phyloP scores from a whole-genome alignment of 2,113 vertebrate genomes.

The Neodontobutis hainanensis region DNA sequence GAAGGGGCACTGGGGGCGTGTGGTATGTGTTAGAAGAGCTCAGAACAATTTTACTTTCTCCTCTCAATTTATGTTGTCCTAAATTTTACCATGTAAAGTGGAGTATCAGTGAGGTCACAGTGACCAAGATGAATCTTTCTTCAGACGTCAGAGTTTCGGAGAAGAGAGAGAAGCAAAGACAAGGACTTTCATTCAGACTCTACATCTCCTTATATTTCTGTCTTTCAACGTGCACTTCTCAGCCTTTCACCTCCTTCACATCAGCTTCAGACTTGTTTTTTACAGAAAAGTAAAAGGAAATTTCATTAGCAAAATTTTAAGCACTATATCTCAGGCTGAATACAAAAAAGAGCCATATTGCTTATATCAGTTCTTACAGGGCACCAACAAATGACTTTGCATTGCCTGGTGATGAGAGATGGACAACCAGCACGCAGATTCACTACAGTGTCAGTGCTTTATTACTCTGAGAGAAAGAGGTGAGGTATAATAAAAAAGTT shows the following conservation, averaged over 20 bases:
- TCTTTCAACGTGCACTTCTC: constrained; percentile 71
- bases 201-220: constrained; percentile 20
- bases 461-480: constrained; percentile 49
- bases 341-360: constrained; percentile 3
- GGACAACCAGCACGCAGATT: constrained; percentile 38
- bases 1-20: constrained; percentile 28
- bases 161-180: constrained; percentile 51
- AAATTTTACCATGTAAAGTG: constrained; percentile 1
- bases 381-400: constrained; percentile 47
- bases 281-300: constrained; percentile 10
- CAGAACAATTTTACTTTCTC: constrained; percentile 12
- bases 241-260: constrained; percentile 18
- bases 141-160: constrained; percentile 71
- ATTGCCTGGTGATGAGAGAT: constrained; percentile 72
- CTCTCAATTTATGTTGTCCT: background rate
- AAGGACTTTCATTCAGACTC: constrained; percentile 70
- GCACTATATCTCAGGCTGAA: background rate
- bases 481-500: constrained; percentile 50
- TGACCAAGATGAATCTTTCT: constrained; percentile 43
- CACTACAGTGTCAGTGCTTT: constrained; percentile 41
- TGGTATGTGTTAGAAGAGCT: constrained; percentile 6
- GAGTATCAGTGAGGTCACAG: constrained; percentile 70
- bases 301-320: background rate
- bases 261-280: background rate
- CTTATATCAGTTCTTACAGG: constrained; percentile 27